Conservation (phyloP, 1,140 invertebrate species). For the Dreissena polymorpha region DNA sequence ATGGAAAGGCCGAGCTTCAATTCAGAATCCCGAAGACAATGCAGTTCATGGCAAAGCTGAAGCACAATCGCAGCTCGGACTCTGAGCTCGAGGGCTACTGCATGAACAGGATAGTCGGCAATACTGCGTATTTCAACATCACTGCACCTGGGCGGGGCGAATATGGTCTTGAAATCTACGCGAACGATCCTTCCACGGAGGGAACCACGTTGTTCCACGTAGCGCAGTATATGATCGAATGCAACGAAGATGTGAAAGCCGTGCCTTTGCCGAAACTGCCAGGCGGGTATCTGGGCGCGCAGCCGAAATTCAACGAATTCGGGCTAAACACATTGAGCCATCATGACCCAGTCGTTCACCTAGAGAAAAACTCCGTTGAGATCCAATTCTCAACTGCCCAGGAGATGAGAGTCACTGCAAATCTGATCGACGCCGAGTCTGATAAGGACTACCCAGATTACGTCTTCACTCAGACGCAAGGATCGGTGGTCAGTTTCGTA, state of each 20-base stretch:
- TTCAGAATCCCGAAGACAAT: constrained; percentile 71
- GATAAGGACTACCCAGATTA: constrained; percentile 74
- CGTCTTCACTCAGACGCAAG: constrained; percentile 77
- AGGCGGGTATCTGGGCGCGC: constrained; percentile 77
- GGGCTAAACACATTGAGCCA: constrained; percentile 74
- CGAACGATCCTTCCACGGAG: constrained; percentile 77
- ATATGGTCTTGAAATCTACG: constrained; percentile 79
- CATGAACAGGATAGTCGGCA: constrained; percentile 75
- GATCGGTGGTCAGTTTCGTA: constrained; percentile 69
- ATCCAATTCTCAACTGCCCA: constrained; percentile 68
- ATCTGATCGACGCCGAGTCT: constrained; percentile 74
- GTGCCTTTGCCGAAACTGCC: constrained; percentile 76
- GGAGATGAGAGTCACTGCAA: constrained; percentile 76
- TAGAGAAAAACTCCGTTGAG: constrained; percentile 72
- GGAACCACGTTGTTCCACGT: constrained; percentile 78
- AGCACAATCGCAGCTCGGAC: constrained; percentile 73
- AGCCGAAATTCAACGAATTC: constrained; percentile 76
- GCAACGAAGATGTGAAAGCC: constrained; percentile 74
- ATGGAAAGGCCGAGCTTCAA: constrained; percentile 75
- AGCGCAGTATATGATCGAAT: constrained; percentile 77
- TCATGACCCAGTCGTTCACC: constrained; percentile 76
- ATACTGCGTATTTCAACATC: constrained; percentile 78
- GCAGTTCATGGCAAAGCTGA: constrained; percentile 79
- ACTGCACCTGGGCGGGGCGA: constrained; percentile 76
- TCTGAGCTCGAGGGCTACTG: constrained; percentile 76